Evolutionary conservation across 2,888 invertebrate species (phyloP).

Genomic region (Zonitis immaculata): DNA sequence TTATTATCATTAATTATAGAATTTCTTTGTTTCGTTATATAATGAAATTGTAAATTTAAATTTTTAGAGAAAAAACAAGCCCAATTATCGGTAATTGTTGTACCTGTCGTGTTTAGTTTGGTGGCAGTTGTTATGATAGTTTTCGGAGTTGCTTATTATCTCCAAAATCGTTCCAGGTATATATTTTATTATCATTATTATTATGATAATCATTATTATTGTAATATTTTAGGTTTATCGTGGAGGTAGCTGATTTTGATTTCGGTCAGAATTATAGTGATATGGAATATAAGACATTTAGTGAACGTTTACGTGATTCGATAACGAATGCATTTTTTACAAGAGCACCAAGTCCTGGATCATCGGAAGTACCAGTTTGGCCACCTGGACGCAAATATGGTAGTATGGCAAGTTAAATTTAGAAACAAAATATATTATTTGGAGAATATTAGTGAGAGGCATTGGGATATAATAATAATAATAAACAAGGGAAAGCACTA

Average conservation of each 20-base stretch:
- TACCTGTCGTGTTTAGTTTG: conserved; percentile 78
- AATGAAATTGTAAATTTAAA: too few relatives aligned
- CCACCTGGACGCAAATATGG: conserved; percentile 53
- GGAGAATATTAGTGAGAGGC: neutral
- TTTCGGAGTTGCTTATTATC: conserved; percentile 82
- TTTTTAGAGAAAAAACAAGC: conserved; percentile 69
- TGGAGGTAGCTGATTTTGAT: conserved; percentile 89
- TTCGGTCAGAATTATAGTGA: conserved; percentile 77
- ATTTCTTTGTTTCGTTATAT: too few relatives aligned
- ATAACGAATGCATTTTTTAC: conserved; percentile 57
- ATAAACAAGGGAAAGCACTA: too few relatives aligned
- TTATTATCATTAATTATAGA: too few relatives aligned
- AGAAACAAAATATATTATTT: neutral
- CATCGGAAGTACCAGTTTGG: conserved; percentile 43
- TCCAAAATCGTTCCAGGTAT: conserved; percentile 66
- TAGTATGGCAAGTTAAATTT: conserved; percentile 49
- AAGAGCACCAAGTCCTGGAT: conserved; percentile 36
- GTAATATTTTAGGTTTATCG: conserved; percentile 63
- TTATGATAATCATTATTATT: too few relatives aligned
- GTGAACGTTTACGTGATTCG: conserved; percentile 74
- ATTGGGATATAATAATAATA: too few relatives aligned
- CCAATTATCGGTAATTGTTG: conserved; percentile 82
- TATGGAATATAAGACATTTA: conserved; percentile 83
- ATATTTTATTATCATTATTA: neutral
- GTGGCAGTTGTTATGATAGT: conserved; percentile 78